Conservation (phyloP, 2,888 invertebrate genomes). For the Ophraella communa region DNA sequence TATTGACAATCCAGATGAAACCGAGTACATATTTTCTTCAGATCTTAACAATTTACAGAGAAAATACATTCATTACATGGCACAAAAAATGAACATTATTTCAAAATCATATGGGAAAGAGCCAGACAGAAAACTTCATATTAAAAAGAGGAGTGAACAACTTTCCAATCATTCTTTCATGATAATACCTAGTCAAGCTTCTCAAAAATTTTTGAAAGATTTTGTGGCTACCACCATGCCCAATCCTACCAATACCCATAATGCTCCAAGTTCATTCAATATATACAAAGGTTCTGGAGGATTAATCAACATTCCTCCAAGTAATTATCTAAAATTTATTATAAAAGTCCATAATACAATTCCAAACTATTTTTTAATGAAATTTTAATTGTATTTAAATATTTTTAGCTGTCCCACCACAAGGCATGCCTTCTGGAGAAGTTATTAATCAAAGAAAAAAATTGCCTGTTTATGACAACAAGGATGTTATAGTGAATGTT, state of each 20-base stretch:
- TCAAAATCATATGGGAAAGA: slow-evolving; percentile 83
- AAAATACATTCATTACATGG: slow-evolving; percentile 79
- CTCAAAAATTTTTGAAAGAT: slow-evolving; percentile 15
- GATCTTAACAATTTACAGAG: slow-evolving; percentile 79
- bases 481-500: slow-evolving; percentile 70
- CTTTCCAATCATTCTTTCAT: slow-evolving; percentile 41
- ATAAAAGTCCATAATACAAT: neutral
- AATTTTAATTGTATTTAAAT: neutral
- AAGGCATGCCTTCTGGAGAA: slow-evolving; percentile 13
- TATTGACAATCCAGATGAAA: slow-evolving; percentile 44
- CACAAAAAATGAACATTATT: slow-evolving; percentile 72
- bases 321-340: neutral
- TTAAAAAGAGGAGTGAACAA: slow-evolving; percentile 43
- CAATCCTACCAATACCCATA: slow-evolving; percentile 5
- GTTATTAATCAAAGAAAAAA: slow-evolving; percentile 66
- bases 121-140: slow-evolving; percentile 48
- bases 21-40: slow-evolving; percentile 64
- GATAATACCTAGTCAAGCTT: slow-evolving; percentile 33
- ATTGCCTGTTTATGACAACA: slow-evolving; percentile 73
- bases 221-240: slow-evolving; percentile 11
- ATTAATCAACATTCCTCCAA: slow-evolving; percentile 12
- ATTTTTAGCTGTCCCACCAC: slow-evolving; percentile 8
- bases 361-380: neutral
- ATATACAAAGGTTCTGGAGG: slow-evolving; percentile 14
- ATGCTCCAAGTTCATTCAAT: slow-evolving; percentile 14